These are phyloP conservation scores for Drosophila dunni DNA, from an alignment of 1,140 invertebrate species.

Conservation along the genomic window DNA sequence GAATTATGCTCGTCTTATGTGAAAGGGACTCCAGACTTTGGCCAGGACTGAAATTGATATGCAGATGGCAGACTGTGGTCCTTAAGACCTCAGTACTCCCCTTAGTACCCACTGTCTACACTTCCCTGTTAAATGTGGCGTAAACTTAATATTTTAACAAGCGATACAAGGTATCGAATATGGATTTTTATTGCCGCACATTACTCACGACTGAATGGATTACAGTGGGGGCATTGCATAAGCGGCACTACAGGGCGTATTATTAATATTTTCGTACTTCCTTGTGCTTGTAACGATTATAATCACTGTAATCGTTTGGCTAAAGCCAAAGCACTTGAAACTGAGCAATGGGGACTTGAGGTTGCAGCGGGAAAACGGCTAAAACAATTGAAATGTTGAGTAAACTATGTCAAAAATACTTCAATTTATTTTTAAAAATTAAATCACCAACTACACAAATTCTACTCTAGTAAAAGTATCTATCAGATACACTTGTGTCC, in stretches of 20 bases:
- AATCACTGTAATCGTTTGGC: conserved; percentile 27
- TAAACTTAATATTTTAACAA: conserved; percentile 67
- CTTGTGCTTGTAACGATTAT: conserved; percentile 20
- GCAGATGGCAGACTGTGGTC: conserved; percentile 37
- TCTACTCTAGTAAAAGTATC: background rate
- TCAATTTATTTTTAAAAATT: background rate
- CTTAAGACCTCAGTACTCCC: background rate
- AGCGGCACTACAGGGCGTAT: conserved; percentile 62
- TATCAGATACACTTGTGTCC: conserved; percentile 1
- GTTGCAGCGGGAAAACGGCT: background rate
- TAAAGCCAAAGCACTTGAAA: conserved; percentile 26
- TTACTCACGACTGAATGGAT: conserved; percentile 58
- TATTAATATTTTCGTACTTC: conserved; percentile 54
- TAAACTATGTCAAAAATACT: too few species aligned
- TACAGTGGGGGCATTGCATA: conserved; percentile 47
- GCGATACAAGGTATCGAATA: conserved; percentile 46
- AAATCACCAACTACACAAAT: background rate
- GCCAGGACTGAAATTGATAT: conserved; percentile 68
- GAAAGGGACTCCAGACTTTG: conserved; percentile 54
- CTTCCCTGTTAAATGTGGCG: conserved; percentile 57
- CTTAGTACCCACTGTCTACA: background rate
- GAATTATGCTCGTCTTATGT: conserved; percentile 77
- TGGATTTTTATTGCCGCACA: conserved; percentile 41
- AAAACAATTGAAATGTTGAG: too few species aligned
- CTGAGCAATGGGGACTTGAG: background rate